A percentile compares a stretch with the other conserved stretches of the same genome.
Conservation (phyloP, 2,888 invertebrate species). For the Sesia apiformis region DNA sequence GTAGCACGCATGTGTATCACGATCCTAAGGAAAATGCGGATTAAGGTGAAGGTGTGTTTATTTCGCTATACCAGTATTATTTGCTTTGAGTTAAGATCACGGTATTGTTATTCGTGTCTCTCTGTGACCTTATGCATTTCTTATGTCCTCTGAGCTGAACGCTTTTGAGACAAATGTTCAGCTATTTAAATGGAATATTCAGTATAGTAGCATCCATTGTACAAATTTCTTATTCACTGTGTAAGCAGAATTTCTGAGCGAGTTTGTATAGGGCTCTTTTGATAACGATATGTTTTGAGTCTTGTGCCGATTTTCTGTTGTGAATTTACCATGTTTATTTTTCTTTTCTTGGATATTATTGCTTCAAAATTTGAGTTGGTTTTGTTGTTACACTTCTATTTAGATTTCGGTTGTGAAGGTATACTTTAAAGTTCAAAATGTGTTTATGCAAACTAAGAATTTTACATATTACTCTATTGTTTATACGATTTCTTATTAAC, state of each 20-base stretch:
- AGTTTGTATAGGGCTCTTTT: slow-evolving; percentile 22
- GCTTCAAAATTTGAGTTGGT: too few species aligned
- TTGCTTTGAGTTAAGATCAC: slow-evolving; percentile 21
- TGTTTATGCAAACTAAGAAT: too few species aligned
- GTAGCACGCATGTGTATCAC: too few species aligned
- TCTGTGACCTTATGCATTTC: slow-evolving; percentile 52
- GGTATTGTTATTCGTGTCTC: slow-evolving; percentile 26
- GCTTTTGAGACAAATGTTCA: slow-evolving; percentile 61
- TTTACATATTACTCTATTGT: too few species aligned
- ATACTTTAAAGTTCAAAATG: too few species aligned
- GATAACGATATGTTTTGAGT: slow-evolving; percentile 19
- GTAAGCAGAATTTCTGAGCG: slow-evolving; percentile 44
- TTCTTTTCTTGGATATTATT: background rate
- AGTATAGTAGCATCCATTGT: slow-evolving; percentile 56
- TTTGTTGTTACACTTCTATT: too few species aligned
- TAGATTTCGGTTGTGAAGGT: too few species aligned
- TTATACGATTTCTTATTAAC: too few species aligned
- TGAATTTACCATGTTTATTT: background rate
- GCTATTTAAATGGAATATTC: slow-evolving; percentile 64
- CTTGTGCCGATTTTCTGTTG: background rate
- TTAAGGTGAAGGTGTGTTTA: background rate
- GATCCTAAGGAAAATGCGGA: too few species aligned
- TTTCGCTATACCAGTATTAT: slow-evolving; percentile 24
- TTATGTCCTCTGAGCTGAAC: slow-evolving; percentile 49
- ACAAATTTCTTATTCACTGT: slow-evolving; percentile 56